Evolutionary conservation across 2,113 vertebrate species (phyloP).

Genomic region (Lucifuga dentata): DNA sequence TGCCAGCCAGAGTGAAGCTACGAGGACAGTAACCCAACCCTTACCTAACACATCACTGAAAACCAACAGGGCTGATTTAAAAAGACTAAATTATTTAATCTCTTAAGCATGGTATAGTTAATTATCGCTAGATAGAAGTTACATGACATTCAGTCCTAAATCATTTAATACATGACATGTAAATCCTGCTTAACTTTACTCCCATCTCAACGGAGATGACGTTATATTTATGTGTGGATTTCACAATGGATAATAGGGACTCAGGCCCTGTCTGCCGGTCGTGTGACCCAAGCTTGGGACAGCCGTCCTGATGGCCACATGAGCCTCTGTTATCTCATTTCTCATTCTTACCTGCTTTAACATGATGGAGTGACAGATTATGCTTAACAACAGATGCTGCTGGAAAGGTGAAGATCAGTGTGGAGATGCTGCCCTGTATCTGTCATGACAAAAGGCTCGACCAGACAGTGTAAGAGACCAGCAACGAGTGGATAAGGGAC

Average conservation of each 20-base stretch:
- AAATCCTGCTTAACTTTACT: slow-evolving; percentile 7
- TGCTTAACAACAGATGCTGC: slow-evolving; percentile 3
- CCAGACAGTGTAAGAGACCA: slow-evolving; percentile 4
- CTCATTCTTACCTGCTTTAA: slow-evolving; percentile 29
- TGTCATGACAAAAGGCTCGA: slow-evolving; percentile 21
- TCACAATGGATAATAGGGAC: slow-evolving; percentile 67
- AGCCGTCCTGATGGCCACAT: slow-evolving; percentile 20
- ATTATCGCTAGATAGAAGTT: slow-evolving; percentile 9
- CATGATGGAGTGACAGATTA: slow-evolving; percentile 25
- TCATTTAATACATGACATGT: not conserved
- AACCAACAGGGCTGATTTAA: slow-evolving; percentile 29
- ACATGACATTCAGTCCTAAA: not conserved
- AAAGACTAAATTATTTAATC: not conserved
- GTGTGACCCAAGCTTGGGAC: slow-evolving; percentile 47
- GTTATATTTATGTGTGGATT: slow-evolving; percentile 65
- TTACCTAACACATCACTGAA: slow-evolving; percentile 17
- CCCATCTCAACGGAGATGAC: slow-evolving; percentile 47
- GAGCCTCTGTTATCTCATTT: slow-evolving; percentile 33
- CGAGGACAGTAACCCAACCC: slow-evolving; percentile 61
- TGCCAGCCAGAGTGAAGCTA: slow-evolving; percentile 79
- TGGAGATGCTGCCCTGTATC: slow-evolving; percentile 37
- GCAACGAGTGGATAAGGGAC: not conserved
- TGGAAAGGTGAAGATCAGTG: slow-evolving; percentile 20
- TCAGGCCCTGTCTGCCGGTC: slow-evolving; percentile 31
- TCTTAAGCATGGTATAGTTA: not conserved